Percentiles rank a stretch among this genome's conserved stretches.
phyloP scores from a whole-genome alignment of 2,113 vertebrate species.

The Hippopotamus amphibius region DNA sequence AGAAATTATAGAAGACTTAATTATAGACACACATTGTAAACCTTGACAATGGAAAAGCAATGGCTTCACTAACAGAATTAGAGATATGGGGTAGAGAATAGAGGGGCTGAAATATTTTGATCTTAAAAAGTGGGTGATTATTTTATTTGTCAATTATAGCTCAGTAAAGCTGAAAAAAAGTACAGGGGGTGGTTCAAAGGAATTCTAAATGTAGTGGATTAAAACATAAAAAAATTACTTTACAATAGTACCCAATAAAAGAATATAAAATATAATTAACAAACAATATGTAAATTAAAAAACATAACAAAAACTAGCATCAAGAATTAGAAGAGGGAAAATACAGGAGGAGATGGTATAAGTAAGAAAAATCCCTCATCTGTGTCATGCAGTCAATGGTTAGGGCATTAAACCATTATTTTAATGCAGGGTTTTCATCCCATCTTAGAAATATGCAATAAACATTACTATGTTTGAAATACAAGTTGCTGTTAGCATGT shows the following conservation, averaged over 20 bases:
- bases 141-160: not conserved
- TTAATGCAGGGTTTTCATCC: not conserved
- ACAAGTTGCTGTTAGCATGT: not conserved
- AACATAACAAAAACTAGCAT: not conserved
- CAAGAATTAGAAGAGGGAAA: not conserved
- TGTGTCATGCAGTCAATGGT: not conserved
- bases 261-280: not conserved
- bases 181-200: not conserved
- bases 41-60: not conserved
- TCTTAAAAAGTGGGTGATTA: not conserved
- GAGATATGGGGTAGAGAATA: not conserved
- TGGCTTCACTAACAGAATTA: not conserved
- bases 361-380: not conserved
- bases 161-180: not conserved
- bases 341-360: not conserved
- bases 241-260: not conserved
- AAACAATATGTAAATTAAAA: not conserved
- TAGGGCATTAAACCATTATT: not conserved
- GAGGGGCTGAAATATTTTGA: not conserved
- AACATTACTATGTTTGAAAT: not conserved
- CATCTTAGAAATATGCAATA: not conserved
- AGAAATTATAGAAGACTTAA: conserved; percentile 22
- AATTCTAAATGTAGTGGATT: not conserved
- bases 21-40: not conserved
- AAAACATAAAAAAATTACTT: conserved; percentile 29